A percentile compares a stretch with the other conserved stretches of the same genome.
phyloP scores from a whole-genome alignment of 1,140 invertebrate genomes.

The Pseudomyrmex cubaensis region DNA sequence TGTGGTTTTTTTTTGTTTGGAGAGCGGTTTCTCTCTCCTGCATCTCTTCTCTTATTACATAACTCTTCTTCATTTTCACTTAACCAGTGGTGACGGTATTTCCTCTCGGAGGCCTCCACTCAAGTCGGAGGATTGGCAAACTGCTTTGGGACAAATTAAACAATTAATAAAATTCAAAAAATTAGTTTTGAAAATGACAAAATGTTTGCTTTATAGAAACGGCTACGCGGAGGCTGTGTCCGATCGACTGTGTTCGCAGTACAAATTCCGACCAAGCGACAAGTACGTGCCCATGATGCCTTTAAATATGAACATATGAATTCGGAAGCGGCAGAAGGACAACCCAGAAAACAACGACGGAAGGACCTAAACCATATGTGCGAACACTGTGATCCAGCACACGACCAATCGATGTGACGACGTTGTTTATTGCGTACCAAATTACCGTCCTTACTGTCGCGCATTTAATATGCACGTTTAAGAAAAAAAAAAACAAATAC shows the following conservation, averaged over 20 bases:
- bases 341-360: neutral
- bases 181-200: neutral
- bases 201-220: conserved; percentile 81
- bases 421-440: conserved; percentile 37
- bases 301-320: conserved; percentile 69
- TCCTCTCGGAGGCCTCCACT: too few species aligned
- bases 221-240: conserved; percentile 87
- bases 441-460: conserved; percentile 41
- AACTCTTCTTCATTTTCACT: neutral
- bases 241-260: conserved; percentile 87
- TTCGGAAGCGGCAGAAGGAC: conserved; percentile 19
- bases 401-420: neutral
- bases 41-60: neutral
- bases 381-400: neutral
- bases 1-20: too few species aligned
- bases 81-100: conserved; percentile 2
- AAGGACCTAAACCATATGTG: too few species aligned
- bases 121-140: neutral
- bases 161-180: neutral
- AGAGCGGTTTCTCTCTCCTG: too few species aligned
- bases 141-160: neutral
- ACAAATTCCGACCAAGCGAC: conserved; percentile 88
- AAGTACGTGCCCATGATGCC: conserved; percentile 86
- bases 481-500: neutral
- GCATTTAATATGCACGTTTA: neutral